Conservation (phyloP, 2,113 vertebrate species). For the Euleptes europaea region DNA sequence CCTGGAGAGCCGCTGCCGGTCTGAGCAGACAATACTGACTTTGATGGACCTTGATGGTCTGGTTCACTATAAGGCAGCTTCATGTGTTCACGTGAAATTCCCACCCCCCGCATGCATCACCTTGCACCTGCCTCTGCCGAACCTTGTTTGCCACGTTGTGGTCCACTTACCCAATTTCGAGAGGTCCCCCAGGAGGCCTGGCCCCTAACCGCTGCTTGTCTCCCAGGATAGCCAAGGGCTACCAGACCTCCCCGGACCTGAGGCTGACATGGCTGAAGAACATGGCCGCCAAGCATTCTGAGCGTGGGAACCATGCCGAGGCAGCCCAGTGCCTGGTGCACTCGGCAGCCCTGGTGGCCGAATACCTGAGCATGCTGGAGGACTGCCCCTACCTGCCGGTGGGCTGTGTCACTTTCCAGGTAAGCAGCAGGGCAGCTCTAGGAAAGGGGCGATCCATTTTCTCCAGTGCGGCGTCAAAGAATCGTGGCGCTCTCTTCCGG, state of each 20-base stretch:
- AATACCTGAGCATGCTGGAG: conserved; percentile 92
- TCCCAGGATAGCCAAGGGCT: conserved; percentile 90
- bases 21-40: too few relatives aligned
- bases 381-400: conserved; percentile 89
- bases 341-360: conserved; percentile 87
- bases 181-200: too few relatives aligned
- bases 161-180: too few relatives aligned
- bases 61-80: too few relatives aligned
- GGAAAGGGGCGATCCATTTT: background rate
- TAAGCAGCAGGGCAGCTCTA: conserved; percentile 34
- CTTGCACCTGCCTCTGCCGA: too few relatives aligned
- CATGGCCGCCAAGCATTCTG: conserved; percentile 89
- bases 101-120: too few relatives aligned
- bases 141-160: too few relatives aligned
- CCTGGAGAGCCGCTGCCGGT: too few relatives aligned
- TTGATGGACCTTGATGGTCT: too few relatives aligned
- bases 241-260: conserved; percentile 91
- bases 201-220: background rate
- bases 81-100: too few relatives aligned
- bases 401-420: conserved; percentile 92
- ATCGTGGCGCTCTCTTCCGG: background rate
- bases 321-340: conserved; percentile 92
- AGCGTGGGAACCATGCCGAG: conserved; percentile 88
- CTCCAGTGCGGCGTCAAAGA: background rate
- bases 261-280: conserved; percentile 92